phyloP scores from a whole-genome alignment of 1,140 invertebrate species.

The Diorhabda sublineata region DNA sequence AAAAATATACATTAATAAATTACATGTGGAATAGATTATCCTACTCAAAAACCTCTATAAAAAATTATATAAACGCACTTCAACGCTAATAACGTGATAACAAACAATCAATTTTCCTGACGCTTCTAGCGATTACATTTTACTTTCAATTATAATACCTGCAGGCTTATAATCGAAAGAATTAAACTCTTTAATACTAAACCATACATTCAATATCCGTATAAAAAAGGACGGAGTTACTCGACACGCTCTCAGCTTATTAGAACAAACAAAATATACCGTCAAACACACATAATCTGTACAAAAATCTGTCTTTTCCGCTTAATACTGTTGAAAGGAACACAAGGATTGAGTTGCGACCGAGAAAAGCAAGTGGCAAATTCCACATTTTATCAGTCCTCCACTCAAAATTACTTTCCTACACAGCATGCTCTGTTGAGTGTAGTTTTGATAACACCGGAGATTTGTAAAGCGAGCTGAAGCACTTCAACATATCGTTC shows the following conservation, averaged over 20 bases:
- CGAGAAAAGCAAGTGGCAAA: slow-evolving; percentile 24
- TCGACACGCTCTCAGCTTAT: slow-evolving; percentile 6
- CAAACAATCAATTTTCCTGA: too few relatives aligned
- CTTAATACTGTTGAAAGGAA: slow-evolving; percentile 36
- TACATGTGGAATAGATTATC: too few relatives aligned
- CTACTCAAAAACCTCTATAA: too few relatives aligned
- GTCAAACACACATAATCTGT: slow-evolving; percentile 26
- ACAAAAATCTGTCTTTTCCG: slow-evolving; percentile 34
- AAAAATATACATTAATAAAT: too few relatives aligned
- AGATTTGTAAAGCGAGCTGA: background rate
- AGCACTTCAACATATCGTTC: background rate
- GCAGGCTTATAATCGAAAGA: background rate
- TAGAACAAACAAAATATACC: slow-evolving; percentile 24
- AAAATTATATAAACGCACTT: too few relatives aligned
- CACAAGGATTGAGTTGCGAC: slow-evolving; percentile 28
- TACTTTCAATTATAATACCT: background rate
- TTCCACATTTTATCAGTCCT: slow-evolving; percentile 27
- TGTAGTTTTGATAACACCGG: slow-evolving; percentile 27
- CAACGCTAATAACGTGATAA: too few relatives aligned
- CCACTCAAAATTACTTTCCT: slow-evolving; percentile 33
- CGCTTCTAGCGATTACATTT: background rate
- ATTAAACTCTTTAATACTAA: slow-evolving; percentile 8
- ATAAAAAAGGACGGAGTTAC: slow-evolving; percentile 7
- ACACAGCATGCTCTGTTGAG: slow-evolving; percentile 29
- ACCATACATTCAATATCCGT: background rate